Percentiles rank a stretch among this genome's conserved stretches.
Conservation (phyloP, 2,888 invertebrate genomes). For the Eristalis pertinax region DNA sequence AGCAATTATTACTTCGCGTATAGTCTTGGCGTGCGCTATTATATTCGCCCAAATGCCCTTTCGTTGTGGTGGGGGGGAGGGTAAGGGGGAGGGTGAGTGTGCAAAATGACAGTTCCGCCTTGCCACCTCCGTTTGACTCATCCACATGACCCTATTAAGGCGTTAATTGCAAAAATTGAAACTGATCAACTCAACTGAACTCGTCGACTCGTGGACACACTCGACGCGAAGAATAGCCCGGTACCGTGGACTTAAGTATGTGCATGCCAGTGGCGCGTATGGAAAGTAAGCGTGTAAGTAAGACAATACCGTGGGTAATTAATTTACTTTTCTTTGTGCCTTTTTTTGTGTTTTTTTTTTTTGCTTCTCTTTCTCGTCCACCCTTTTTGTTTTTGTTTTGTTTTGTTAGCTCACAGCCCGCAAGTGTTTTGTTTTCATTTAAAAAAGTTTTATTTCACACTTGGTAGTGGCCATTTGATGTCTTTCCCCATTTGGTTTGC, state of each 20-base stretch:
- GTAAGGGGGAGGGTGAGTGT: no score
- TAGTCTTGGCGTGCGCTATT: neutral
- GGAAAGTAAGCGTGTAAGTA: neutral
- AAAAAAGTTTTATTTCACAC: slow-evolving; percentile 3
- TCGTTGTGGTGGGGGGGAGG: neutral
- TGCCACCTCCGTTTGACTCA: slow-evolving; percentile 21
- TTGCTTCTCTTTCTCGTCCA: neutral
- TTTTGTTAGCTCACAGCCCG: neutral
- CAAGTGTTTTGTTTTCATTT: neutral
- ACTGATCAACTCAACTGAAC: neutral
- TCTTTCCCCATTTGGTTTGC: neutral
- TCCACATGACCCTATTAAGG: slow-evolving; percentile 1
- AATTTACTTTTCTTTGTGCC: neutral
- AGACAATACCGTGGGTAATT: slow-evolving; percentile 16
- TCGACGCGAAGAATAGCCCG: no score
- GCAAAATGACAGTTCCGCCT: slow-evolving; percentile 9
- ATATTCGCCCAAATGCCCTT: slow-evolving; percentile 4
- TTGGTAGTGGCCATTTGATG: neutral
- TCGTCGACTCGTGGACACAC: no score
- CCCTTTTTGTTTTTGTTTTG: neutral
- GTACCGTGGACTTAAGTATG: neutral
- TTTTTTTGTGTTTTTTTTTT: no score
- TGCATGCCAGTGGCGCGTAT: neutral
- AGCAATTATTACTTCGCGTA: slow-evolving; percentile 2
- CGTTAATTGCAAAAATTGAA: slow-evolving; percentile 8